Percentiles rank a stretch among this genome's conserved stretches.
Conservation (phyloP, 2,888 invertebrate species). For the Nycteola revayana region DNA sequence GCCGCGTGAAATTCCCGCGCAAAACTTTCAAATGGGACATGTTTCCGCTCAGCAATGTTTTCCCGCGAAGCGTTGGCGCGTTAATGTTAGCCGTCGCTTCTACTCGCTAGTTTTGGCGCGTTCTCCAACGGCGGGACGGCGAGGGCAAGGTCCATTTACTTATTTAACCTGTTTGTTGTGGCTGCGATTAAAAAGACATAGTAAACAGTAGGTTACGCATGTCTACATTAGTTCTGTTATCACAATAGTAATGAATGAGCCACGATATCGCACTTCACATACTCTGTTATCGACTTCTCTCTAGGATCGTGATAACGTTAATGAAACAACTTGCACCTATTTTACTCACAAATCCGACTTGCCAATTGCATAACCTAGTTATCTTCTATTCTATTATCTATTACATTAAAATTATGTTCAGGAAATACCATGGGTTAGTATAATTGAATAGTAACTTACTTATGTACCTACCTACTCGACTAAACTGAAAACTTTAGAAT, state of each 20-base stretch:
- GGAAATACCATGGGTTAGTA: too few species aligned
- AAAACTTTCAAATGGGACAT: conserved; percentile 75
- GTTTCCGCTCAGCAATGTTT: conserved; percentile 49
- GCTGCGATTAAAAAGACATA: conserved; percentile 40
- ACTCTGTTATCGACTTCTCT: not conserved
- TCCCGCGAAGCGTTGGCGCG: conserved; percentile 50
- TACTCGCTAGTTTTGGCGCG: conserved; percentile 59
- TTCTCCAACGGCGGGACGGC: conserved; percentile 34
- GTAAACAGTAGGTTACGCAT: conserved; percentile 37
- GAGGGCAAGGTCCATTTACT: conserved; percentile 68
- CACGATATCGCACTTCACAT: conserved; percentile 21
- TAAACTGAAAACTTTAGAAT: too few species aligned
- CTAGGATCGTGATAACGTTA: too few species aligned
- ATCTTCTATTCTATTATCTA: too few species aligned
- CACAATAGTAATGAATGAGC: conserved; percentile 35
- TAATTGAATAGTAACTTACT: too few species aligned
- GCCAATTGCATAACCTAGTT: too few species aligned
- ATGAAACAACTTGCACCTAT: too few species aligned
- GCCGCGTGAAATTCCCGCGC: conserved; percentile 68
- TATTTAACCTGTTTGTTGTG: conserved; percentile 46
- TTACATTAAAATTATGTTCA: too few species aligned
- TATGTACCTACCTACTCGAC: too few species aligned
- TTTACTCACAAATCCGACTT: too few species aligned
- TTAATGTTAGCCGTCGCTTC: conserved; percentile 48
- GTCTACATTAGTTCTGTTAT: conserved; percentile 28